Evolutionary conservation across 2,888 invertebrate species (phyloP).

Genomic region (Oscheius sp.): DNA sequence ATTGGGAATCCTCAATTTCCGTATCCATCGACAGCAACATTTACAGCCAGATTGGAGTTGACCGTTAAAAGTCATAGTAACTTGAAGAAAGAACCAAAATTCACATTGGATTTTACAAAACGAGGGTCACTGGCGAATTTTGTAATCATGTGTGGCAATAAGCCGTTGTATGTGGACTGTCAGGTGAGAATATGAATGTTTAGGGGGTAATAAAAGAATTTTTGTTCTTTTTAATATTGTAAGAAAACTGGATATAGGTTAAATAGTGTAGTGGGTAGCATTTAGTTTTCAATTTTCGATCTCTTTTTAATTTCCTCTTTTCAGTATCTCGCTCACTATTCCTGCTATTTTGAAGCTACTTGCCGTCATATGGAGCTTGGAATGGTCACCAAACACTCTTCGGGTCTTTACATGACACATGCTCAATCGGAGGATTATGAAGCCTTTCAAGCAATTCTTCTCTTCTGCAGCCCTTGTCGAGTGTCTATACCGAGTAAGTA

Average conservation of each 20-base stretch:
- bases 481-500: neutral
- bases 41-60: neutral
- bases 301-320: neutral
- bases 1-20: neutral
- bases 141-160: neutral
- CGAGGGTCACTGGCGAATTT: neutral
- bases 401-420: neutral
- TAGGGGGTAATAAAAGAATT: no score
- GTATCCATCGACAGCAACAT: neutral
- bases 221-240: no score
- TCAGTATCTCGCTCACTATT: constrained; percentile 5
- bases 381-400: neutral
- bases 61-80: neutral
- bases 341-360: neutral
- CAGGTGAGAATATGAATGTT: no score
- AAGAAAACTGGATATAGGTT: no score
- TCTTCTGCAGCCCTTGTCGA: constrained; percentile 4
- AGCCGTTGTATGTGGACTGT: neutral
- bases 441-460: neutral
- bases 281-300: no score
- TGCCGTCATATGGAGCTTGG: neutral
- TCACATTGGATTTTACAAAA: constrained; percentile 4
- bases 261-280: no score
- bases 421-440: neutral
- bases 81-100: neutral